These are phyloP conservation scores for Limnothrissa miodon DNA, from an alignment of 2,113 vertebrate species.

Conservation along the genomic window DNA sequence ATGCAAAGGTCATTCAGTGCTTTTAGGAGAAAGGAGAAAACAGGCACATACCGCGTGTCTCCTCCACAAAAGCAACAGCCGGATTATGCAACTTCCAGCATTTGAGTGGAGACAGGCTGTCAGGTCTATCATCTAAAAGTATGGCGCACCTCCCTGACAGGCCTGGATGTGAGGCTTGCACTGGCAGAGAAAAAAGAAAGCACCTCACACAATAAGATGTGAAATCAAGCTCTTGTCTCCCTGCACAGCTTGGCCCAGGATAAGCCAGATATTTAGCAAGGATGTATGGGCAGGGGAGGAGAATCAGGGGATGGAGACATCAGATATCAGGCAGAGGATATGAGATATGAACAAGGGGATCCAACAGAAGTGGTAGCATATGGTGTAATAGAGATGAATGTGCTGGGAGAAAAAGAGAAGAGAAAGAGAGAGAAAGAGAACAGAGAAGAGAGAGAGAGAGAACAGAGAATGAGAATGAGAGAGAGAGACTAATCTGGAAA, in stretches of 20 bases:
- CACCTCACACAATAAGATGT: neutral
- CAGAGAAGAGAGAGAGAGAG: neutral
- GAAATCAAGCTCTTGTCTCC: neutral
- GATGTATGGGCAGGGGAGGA: neutral
- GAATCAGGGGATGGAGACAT: neutral
- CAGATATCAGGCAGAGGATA: neutral
- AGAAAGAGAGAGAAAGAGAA: neutral
- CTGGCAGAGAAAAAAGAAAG: no score
- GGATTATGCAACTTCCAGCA: neutral
- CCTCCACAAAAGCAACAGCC: neutral
- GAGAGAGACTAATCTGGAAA: neutral
- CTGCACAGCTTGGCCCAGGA: neutral
- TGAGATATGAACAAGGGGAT: neutral
- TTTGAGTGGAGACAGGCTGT: neutral
- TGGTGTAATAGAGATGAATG: neutral
- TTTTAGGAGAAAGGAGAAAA: neutral
- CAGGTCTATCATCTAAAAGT: neutral
- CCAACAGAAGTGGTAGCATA: neutral
- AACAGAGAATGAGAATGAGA: neutral
- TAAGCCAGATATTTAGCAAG: neutral
- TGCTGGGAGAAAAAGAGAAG: neutral
- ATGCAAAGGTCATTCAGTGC: conserved; percentile 7
- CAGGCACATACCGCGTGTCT: neutral
- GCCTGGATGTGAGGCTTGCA: neutral
- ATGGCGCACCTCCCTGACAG: neutral